Percentiles rank a stretch among this genome's conserved stretches.
Conservation (phyloP, 2,797 vertebrate species). For the Botia kubotai region DNA sequence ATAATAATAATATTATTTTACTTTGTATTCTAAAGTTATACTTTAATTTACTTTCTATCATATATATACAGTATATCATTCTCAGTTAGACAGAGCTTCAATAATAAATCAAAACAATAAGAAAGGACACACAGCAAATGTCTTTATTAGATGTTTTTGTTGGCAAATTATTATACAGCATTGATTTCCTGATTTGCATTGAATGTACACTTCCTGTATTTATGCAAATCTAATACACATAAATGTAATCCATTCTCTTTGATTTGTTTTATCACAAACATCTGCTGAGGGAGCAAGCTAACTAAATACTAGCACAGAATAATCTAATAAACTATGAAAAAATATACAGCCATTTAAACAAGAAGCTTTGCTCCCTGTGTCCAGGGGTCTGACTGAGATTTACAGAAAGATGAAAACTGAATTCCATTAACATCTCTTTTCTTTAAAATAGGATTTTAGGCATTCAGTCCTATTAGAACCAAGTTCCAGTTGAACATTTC, state of each 20-base stretch:
- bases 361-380: conserved; percentile 20
- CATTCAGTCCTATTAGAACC: conserved; percentile 76
- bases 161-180: conserved; percentile 8
- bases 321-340: conserved; percentile 52
- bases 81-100: no score
- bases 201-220: background rate
- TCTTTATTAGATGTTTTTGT: background rate
- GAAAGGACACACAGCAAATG: background rate
- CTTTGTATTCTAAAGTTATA: no score
- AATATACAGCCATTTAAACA: conserved; percentile 39
- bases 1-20: no score
- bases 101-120: background rate
- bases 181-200: conserved; percentile 15
- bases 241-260: conserved; percentile 18
- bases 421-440: conserved; percentile 67
- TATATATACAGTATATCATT: no score
- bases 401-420: conserved; percentile 66
- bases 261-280: conserved; percentile 44
- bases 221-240: conserved; percentile 35
- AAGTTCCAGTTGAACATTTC: conserved; percentile 70
- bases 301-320: conserved; percentile 9
- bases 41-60: no score
- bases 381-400: conserved; percentile 50
- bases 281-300: conserved; percentile 9
- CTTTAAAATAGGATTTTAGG: conserved; percentile 68